Conservation (phyloP, 2,797 vertebrate genomes). For the Tauraco hartlaubi region DNA sequence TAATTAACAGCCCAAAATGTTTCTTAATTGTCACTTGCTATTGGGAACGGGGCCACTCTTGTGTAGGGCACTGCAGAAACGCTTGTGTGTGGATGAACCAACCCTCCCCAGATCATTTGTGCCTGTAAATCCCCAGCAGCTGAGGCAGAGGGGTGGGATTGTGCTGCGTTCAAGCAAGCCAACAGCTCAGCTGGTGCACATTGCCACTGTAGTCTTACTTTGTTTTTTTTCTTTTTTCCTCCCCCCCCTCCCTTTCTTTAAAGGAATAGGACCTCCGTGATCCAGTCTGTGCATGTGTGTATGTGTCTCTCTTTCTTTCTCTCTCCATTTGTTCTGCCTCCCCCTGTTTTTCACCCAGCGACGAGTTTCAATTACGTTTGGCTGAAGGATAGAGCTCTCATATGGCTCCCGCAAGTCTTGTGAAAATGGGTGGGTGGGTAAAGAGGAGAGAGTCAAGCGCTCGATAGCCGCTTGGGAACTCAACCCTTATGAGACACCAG, state of each 20-base stretch:
- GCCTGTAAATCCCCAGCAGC: slow-evolving; percentile 31
- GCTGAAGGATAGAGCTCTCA: slow-evolving; percentile 42
- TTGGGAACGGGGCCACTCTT: not conserved
- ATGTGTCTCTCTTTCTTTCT: not conserved
- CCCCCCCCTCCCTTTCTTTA: not conserved
- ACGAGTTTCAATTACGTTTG: slow-evolving; percentile 16
- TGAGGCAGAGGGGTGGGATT: not conserved
- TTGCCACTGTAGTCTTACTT: not conserved
- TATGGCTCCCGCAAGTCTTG: slow-evolving; percentile 38
- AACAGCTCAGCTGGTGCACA: slow-evolving; percentile 9
- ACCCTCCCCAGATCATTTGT: not conserved
- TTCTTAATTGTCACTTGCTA: not conserved
- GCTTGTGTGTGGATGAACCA: rapidly evolving
- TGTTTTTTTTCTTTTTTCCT: no score
- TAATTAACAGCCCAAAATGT: not conserved
- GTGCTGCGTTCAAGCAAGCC: not conserved
- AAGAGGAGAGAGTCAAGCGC: not conserved
- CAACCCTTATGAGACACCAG: not conserved
- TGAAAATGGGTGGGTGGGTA: slow-evolving; percentile 60
- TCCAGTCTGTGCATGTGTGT: slow-evolving; percentile 11
- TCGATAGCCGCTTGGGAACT: not conserved
- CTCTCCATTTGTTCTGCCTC: slow-evolving; percentile 41
- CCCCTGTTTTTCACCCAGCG: slow-evolving; percentile 3
- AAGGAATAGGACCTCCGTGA: not conserved
- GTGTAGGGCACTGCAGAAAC: not conserved